Evolutionary conservation across 2,113 vertebrate genomes (phyloP).

Genomic region (Hystrix cristata): DNA sequence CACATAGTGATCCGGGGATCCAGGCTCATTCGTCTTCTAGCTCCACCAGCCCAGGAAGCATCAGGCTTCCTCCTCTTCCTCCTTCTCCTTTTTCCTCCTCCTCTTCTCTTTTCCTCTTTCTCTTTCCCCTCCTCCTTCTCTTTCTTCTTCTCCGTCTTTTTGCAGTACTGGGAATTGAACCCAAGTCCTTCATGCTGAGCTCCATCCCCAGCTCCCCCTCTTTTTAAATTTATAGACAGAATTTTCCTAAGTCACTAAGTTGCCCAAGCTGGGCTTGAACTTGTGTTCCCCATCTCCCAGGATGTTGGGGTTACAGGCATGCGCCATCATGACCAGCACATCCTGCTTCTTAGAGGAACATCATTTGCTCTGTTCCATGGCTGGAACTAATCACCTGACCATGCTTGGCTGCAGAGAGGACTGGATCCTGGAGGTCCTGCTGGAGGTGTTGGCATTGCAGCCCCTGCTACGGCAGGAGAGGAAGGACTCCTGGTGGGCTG

Average conservation of each 20-base stretch:
- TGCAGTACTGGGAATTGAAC: not conserved
- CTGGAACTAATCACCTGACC: not conserved
- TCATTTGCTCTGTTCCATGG: not conserved
- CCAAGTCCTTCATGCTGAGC: not conserved
- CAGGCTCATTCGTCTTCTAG: accelerated
- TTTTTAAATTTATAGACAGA: not conserved
- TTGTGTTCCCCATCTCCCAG: not conserved
- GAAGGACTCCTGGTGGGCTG: not conserved
- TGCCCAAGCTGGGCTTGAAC: not conserved
- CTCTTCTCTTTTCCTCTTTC: not conserved
- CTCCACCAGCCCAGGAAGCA: not conserved
- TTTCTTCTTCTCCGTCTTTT: not conserved
- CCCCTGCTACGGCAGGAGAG: accelerated
- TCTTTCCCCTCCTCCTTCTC: not conserved
- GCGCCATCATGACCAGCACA: not conserved
- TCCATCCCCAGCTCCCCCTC: not conserved
- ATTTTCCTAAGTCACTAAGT: not conserved
- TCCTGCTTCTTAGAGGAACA: not conserved
- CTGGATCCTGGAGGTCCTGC: not conserved
- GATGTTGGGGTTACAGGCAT: not conserved
- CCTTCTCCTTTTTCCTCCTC: not conserved
- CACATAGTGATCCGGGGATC: accelerated
- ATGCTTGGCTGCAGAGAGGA: not conserved
- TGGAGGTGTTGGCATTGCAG: accelerated
- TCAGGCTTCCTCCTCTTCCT: not conserved